These are phyloP conservation scores for Molorchus minor DNA, from an alignment of 2,888 invertebrate species.

Conservation along the genomic window DNA sequence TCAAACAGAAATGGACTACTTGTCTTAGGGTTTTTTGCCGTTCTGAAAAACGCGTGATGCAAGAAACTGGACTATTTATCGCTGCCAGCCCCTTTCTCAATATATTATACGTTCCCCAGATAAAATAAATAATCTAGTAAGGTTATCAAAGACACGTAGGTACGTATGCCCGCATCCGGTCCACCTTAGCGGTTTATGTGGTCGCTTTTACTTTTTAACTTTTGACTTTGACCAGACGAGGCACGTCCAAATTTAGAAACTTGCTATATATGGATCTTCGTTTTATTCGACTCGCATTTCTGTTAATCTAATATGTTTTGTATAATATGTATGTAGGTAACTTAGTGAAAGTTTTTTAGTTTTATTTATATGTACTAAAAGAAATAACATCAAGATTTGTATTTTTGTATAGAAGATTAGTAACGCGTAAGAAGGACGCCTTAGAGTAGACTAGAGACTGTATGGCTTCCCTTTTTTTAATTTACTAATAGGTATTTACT, in stretches of 20 bases:
- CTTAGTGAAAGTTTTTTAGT: no score
- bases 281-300: slow-evolving; percentile 7
- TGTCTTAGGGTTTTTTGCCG: no score
- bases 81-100: background rate
- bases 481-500: no score
- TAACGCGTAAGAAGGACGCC: no score
- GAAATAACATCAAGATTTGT: no score
- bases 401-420: no score
- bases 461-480: no score
- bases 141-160: background rate
- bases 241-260: slow-evolving; percentile 23
- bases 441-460: no score
- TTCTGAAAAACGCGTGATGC: no score
- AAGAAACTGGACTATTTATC: background rate
- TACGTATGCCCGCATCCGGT: slow-evolving; percentile 12
- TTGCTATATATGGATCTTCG: slow-evolving; percentile 14
- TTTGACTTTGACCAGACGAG: slow-evolving; percentile 14
- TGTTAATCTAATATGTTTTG: background rate
- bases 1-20: no score
- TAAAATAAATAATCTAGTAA: background rate
- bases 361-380: no score
- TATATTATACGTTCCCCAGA: background rate
- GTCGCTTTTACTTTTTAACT: slow-evolving; percentile 33
- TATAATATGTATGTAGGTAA: no score
- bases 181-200: slow-evolving; percentile 8